Evolutionary conservation across 1,140 invertebrate species (phyloP).

Genomic region (Neodiprion virginianus): DNA sequence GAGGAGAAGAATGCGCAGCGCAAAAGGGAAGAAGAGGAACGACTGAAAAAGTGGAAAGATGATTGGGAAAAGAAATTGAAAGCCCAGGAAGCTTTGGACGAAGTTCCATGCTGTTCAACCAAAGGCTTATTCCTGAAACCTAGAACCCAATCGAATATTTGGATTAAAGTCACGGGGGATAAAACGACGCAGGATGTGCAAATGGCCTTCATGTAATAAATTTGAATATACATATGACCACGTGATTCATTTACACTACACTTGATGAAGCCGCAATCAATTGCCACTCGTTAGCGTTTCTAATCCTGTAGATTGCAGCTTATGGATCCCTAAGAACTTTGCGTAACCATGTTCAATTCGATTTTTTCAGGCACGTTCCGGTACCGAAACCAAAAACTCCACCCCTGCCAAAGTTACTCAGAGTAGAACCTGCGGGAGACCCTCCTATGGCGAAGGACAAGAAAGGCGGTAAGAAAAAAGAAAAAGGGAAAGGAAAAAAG

Average conservation of each 20-base stretch:
- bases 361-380: slow-evolving; percentile 29
- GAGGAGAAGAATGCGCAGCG: neutral
- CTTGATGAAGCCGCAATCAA: neutral
- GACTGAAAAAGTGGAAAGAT: slow-evolving; percentile 32
- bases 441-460: neutral
- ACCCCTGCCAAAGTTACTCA: slow-evolving; percentile 24
- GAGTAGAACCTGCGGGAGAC: neutral
- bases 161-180: slow-evolving; percentile 32
- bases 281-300: neutral
- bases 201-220: slow-evolving; percentile 33
- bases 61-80: slow-evolving; percentile 28
- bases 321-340: neutral
- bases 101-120: slow-evolving; percentile 26
- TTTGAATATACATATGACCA: neutral
- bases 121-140: slow-evolving; percentile 31
- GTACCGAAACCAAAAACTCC: slow-evolving; percentile 35
- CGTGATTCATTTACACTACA: slow-evolving; percentile 3
- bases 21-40: slow-evolving; percentile 20
- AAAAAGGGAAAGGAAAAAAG: slow-evolving; percentile 16
- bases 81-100: slow-evolving; percentile 27
- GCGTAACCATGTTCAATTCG: neutral
- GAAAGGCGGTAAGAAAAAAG: neutral
- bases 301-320: slow-evolving; percentile 16
- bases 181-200: slow-evolving; percentile 32
- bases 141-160: slow-evolving; percentile 35